Percentiles rank a stretch among this genome's conserved stretches.
These are phyloP conservation scores for Mastomys coucha DNA, from an alignment of 2,113 vertebrate genomes.

Conservation along the genomic window DNA sequence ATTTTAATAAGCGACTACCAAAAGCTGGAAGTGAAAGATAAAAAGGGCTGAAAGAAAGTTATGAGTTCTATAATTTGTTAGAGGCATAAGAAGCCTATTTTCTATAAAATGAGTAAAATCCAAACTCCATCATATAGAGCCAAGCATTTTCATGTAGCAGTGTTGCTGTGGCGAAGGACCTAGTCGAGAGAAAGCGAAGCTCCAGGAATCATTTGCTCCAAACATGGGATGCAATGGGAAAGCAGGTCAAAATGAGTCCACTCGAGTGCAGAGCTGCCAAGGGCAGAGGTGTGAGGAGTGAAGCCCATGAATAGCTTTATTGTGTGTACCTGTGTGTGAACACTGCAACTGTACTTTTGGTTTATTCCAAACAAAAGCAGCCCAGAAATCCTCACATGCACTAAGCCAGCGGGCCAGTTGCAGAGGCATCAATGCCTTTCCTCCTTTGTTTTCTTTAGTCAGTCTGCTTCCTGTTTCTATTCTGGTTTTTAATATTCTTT, in stretches of 20 bases:
- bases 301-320: not conserved
- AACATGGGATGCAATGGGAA: not conserved
- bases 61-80: not conserved
- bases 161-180: not conserved
- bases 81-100: not conserved
- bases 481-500: not conserved
- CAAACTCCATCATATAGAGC: not conserved
- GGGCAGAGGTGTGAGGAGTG: not conserved
- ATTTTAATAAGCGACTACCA: not conserved
- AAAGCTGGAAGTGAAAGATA: not conserved
- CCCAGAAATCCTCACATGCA: not conserved
- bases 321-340: not conserved
- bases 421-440: not conserved
- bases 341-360: not conserved
- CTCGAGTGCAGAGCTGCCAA: not conserved
- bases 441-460: not conserved
- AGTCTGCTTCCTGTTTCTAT: constrained; percentile 16
- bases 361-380: not conserved
- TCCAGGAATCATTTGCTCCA: not conserved
- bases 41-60: not conserved
- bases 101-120: not conserved
- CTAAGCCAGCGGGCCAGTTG: not conserved
- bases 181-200: not conserved
- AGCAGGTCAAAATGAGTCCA: not conserved
- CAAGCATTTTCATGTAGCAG: not conserved